Percentiles rank a stretch among this genome's conserved stretches.
Conservation (phyloP, 1,140 invertebrate genomes). For the Lepidurus packardi region DNA sequence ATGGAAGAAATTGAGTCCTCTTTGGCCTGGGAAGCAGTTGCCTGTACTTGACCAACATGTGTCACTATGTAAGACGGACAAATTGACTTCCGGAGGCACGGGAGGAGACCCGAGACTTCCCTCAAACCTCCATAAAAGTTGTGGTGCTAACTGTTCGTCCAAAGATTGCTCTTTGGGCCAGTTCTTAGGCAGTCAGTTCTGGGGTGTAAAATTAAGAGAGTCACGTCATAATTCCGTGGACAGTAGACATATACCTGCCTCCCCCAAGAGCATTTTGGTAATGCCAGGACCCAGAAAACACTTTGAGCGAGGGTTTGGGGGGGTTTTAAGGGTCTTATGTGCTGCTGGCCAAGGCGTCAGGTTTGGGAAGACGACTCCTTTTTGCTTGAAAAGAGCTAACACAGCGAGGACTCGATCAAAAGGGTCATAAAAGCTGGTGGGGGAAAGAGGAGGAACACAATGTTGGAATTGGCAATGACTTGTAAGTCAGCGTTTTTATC, state of each 20-base stretch:
- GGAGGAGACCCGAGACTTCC: not conserved
- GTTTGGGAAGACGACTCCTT: not conserved
- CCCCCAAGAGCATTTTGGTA: not conserved
- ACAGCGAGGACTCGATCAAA: constrained; percentile 21
- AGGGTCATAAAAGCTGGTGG: constrained; percentile 17
- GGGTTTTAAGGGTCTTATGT: not conserved
- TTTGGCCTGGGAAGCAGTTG: not conserved
- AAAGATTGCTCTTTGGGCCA: not conserved
- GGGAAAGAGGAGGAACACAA: not conserved
- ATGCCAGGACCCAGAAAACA: not conserved
- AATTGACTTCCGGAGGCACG: constrained; percentile 10
- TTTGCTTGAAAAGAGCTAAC: not conserved
- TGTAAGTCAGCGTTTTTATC: constrained; percentile 22
- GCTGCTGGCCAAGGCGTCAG: not conserved
- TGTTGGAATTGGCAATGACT: constrained; percentile 17
- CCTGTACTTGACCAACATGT: not conserved
- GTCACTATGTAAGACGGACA: constrained; percentile 18
- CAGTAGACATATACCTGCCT: not conserved
- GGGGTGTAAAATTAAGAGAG: constrained; percentile 18
- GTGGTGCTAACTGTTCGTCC: not conserved
- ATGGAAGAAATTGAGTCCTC: not conserved
- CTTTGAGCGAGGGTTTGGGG: not conserved
- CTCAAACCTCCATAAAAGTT: not conserved
- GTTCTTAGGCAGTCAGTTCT: not conserved
- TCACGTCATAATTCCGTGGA: constrained; percentile 18